Percentiles rank a stretch among this genome's conserved stretches.
Evolutionary conservation across 2,113 vertebrate genomes (phyloP).

Genomic region (Probosciger aterrimus): DNA sequence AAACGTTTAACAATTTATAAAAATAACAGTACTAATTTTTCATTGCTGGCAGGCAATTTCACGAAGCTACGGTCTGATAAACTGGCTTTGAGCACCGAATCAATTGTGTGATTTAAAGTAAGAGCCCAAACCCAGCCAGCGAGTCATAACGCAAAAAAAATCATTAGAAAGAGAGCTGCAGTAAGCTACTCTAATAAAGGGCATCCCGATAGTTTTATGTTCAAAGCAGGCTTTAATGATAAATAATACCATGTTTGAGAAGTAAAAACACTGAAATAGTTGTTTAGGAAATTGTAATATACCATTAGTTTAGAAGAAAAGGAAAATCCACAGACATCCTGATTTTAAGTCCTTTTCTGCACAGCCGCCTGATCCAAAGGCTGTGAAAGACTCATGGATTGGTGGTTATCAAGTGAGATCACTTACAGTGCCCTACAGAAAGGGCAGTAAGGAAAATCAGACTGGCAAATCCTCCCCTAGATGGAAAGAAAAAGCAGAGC

Average conservation of each 20-base stretch:
- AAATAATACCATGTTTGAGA: constrained; percentile 4
- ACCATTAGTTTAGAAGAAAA: constrained; percentile 11
- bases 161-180: constrained; percentile 39
- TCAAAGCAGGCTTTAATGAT: constrained; percentile 25
- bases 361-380: not conserved
- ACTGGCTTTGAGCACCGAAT: constrained; percentile 57
- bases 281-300: constrained; percentile 24
- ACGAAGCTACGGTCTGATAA: constrained; percentile 43
- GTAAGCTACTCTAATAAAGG: constrained; percentile 24
- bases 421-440: not conserved
- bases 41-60: constrained; percentile 54
- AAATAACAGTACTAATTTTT: constrained; percentile 34
- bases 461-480: not conserved
- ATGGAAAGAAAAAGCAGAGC: not conserved
- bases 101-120: constrained; percentile 55
- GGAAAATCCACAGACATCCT: not conserved
- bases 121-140: not conserved
- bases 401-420: not conserved
- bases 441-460: not conserved
- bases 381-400: not conserved
- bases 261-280: constrained; percentile 30
- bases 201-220: not conserved
- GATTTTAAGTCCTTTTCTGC: not conserved
- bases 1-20: not conserved
- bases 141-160: constrained; percentile 59